phyloP scores from a whole-genome alignment of 1,140 invertebrate species.

The Drosophila asahinai region DNA sequence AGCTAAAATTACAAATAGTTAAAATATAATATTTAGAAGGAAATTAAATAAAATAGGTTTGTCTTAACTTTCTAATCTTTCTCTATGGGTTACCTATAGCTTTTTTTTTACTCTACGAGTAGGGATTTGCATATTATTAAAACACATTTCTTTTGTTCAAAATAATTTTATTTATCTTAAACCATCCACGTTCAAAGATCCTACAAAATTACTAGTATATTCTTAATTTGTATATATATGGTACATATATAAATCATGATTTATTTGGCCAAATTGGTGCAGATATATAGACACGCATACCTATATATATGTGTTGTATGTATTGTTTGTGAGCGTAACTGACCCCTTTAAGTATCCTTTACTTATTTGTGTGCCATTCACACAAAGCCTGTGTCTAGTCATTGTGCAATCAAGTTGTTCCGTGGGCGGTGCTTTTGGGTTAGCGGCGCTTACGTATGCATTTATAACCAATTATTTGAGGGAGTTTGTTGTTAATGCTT shows the following conservation, averaged over 20 bases:
- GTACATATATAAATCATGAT: conserved; percentile 21
- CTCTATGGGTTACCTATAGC: neutral
- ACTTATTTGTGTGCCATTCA: conserved; percentile 5
- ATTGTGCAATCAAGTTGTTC: conserved; percentile 68
- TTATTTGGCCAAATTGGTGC: conserved; percentile 9
- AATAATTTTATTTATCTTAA: conserved; percentile 1
- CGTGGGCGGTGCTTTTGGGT: conserved; percentile 40
- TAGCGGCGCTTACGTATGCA: conserved; percentile 61
- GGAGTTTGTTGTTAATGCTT: conserved; percentile 48
- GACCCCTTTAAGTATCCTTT: conserved; percentile 52
- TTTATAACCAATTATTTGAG: conserved; percentile 65
- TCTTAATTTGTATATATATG: neutral
- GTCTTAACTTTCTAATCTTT: too few relatives aligned
- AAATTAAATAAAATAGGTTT: neutral
- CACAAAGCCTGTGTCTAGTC: conserved; percentile 39
- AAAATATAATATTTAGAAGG: too few relatives aligned
- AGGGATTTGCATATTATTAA: neutral
- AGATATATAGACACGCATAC: conserved; percentile 2
- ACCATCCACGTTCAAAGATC: neutral
- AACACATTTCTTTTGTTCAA: neutral
- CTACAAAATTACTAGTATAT: neutral
- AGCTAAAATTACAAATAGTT: too few relatives aligned
- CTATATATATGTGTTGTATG: neutral
- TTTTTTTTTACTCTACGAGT: neutral
- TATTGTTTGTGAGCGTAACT: conserved; percentile 33